Evolutionary conservation across 2,888 invertebrate species (phyloP), one percentile per base, ranked within the genome.

Genomic region (Corbicula japonica): DNA sequence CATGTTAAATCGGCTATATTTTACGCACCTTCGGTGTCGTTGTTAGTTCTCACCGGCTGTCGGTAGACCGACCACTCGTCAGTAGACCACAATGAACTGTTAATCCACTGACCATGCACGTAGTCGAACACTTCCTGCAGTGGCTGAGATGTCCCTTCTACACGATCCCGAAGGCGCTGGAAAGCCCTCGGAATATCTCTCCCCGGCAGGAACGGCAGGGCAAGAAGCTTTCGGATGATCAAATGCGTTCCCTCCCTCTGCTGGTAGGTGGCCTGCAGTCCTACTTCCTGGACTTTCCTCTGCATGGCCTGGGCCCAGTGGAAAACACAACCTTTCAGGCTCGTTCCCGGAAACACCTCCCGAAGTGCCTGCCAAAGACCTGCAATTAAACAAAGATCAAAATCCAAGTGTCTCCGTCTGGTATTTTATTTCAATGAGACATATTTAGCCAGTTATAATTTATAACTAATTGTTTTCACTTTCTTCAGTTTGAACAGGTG

Each of bases 321-420:
- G 26, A 48, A 48, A 15, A 4, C 23, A 50, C 15, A 5, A 10
- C 50, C 50, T 28, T 21, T 50, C 8, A 15, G 15, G 2, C 4
- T 50, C 23, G 23, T 10, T 48, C 21, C 2, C 21, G 21, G 5
- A 2, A 4, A 69, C 0, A 68, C 69, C n/a, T 52, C 26, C 0
- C 71, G 34, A 8, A 72, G 35, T 4, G 72, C 75, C 50, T 68
- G 48, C 76, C 76, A 72, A n/a, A 56, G 34, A 34, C 71, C 76
- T 75, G 41, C 54, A 69, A 73, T n/a, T 8, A 56, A 65, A 18
- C 30, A 30, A 2, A n/a, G 21, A 15, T 26, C 21, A 23, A 10
- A 21, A 54, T 26, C 8, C 18, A 26, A 28, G 21, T 44, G 28
- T 48, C 35, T n/a, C 18, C 18, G 3, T 62, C 6, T n/a, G 8